Evolutionary conservation across 2,888 invertebrate genomes (phyloP), one percentile per base, ranked within the genome.

Genomic region (Lycocerus yunnanus): DNA sequence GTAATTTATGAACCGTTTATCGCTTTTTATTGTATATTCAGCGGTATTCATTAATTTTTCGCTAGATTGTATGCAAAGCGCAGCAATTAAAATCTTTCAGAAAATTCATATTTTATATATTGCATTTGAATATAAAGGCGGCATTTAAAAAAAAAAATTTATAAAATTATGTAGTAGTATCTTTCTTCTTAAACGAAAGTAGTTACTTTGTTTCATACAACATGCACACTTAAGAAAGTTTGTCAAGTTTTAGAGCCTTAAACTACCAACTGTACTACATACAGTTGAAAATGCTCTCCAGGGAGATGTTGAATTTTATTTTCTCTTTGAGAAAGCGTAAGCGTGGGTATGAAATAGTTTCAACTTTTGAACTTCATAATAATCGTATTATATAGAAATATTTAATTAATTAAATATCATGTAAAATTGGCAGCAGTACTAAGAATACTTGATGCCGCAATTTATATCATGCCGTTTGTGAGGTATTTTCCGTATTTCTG

Each of bases 231-330:
- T 63, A 63, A 63, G 61, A 63, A 63, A 63, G 18, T 63, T 63
- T 63, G 61, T 63, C 16, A 63, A 63, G 61, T 63, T 63, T 63
- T 16, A 63, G 61, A 63, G 61, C 61, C 61, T 20, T 63, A 18
- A 63, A 63, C 61, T 63, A 63, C 61, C 61, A 20, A 63, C 61
- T 63, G 61, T 63, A 63, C 16, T 63, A 63, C 61, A 63, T 63
- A 16, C 61, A 20, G 61, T 63, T 63, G 20, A 20, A 63, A 63
- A 63, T 63, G 61, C 18, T 63, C 61, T 18, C 61, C 61, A 18
- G 61, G 20, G 61, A 63, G 61, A 63, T 63, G 61, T 63, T 63
- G 61, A 63, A 63, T 63, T 63, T 63, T 63, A 63, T 63, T 63
- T 63, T 63, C 20, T 20, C 15, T 15, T 63, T 63, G 20, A 18